Conservation (phyloP, 1,140 invertebrate genomes). For the Camponotus pennsylvanicus region DNA sequence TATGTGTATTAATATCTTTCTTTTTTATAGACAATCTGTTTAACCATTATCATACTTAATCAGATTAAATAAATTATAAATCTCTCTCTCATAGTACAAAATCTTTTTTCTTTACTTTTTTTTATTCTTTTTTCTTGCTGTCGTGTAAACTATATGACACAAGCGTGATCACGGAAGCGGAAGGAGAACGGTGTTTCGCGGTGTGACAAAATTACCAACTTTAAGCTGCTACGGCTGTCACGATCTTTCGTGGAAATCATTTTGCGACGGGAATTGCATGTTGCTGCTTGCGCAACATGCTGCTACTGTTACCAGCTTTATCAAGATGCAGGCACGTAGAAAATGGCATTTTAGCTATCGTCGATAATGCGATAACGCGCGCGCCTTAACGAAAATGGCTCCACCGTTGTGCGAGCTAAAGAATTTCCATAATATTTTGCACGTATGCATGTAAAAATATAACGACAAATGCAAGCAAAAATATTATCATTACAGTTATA, state of each 20-base stretch:
- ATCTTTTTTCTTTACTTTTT: neutral
- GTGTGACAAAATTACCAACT: constrained; percentile 45
- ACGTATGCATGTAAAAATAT: neutral
- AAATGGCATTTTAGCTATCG: constrained; percentile 62
- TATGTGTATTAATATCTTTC: no score
- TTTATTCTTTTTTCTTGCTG: neutral
- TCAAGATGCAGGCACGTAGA: constrained; percentile 60
- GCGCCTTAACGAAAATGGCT: constrained; percentile 50
- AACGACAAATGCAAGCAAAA: neutral
- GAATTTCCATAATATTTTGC: neutral
- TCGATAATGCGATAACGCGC: constrained; percentile 53
- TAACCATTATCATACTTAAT: neutral
- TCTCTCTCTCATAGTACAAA: neutral
- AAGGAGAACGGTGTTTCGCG: constrained; percentile 29
- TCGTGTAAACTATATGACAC: neutral
- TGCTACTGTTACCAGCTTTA: constrained; percentile 46
- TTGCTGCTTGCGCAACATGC: constrained; percentile 28
- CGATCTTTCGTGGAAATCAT: constrained; percentile 61
- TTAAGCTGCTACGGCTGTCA: constrained; percentile 24
- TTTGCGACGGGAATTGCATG: constrained; percentile 46
- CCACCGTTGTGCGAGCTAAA: neutral
- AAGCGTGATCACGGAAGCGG: constrained; percentile 23
- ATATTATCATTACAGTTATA: neutral
- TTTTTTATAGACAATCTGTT: neutral
- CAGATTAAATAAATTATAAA: neutral